Base-by-base conservation (phyloP, 2,888 invertebrate genomes). In the Gymnosoma rotundatum region DNA sequence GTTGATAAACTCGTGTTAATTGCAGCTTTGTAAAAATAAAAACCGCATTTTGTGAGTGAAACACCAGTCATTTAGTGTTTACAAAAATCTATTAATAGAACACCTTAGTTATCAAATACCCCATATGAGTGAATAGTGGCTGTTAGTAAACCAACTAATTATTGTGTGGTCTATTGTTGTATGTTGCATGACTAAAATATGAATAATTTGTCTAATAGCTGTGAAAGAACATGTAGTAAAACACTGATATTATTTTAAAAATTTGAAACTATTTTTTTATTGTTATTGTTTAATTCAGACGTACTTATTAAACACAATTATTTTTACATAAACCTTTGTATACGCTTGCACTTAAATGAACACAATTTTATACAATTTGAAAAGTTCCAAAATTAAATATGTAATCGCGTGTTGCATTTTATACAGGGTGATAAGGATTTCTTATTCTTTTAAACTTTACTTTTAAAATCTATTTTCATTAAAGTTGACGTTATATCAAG, bases 121-220 rank as follows among this genome's bases (percentile, higher is more conserved):
- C 38, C 52, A 42, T 36, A 67, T 25, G 4, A 9, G 25, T 4
- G 54, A 54, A 63, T n/a, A 36, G 3, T 36, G 50, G 36, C 58
- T 50, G 67, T 45, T 61, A n/a, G 61, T 60, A 42, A 32, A 45
- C 60, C 42, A 63, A 70, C 54, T 78, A 78, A 78, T 63, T 78
- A 78, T 63, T 78, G 45, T 78, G 69, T 48, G 78, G 78, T 70
- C 63, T 45, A 63, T 52, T 54, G 61, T 52, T 63, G 61, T 74
- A 69, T 80, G 73, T 80, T 67, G 79, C 79, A 73, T 80, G 79
- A 66, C 73, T 73, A 50, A 80, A 73, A 80, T 74, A 66, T 74
- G 60, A 66, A 74, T 61, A 74, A 80, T 78, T 60, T 80, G 67
- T 80, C 67, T 80, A 80, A 80, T 80, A 67, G 80, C 80, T 74